Conservation (phyloP, 2,113 vertebrate species). For the Datnioides undecimradiatus region DNA sequence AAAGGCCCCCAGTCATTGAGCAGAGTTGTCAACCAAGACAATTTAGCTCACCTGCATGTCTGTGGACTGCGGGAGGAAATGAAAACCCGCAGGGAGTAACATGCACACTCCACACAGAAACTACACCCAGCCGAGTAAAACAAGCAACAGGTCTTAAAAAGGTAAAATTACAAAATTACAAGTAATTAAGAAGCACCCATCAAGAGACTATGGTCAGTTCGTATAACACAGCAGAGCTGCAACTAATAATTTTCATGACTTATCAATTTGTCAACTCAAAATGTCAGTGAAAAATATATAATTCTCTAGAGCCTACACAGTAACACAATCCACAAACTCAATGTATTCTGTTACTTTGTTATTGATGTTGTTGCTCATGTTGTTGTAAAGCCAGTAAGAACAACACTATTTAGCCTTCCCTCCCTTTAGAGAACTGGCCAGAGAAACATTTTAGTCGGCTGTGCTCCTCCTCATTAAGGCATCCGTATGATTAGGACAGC, state of each 20-base stretch:
- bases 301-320: too few relatives aligned
- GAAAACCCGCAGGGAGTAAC: slow-evolving; percentile 10
- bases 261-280: too few relatives aligned
- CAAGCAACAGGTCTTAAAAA: neutral
- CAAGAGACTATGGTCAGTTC: neutral
- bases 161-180: slow-evolving; percentile 5
- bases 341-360: neutral
- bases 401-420: slow-evolving; percentile 33
- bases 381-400: slow-evolving; percentile 23
- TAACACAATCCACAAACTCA: neutral
- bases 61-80: slow-evolving; percentile 14
- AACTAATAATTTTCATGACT: neutral
- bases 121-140: neutral
- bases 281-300: neutral
- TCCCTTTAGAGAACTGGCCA: slow-evolving; percentile 9
- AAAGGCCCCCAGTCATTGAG: neutral
- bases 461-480: slow-evolving; percentile 12
- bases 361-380: neutral
- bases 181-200: neutral
- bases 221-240: neutral
- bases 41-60: neutral
- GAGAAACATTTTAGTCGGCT: slow-evolving; percentile 23
- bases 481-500: neutral
- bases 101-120: slow-evolving; percentile 17
- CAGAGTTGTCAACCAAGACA: neutral